Percentiles rank a stretch among this genome's conserved stretches.
phyloP scores from a whole-genome alignment of 2,888 invertebrate species.

The Tortricodes alternella region DNA sequence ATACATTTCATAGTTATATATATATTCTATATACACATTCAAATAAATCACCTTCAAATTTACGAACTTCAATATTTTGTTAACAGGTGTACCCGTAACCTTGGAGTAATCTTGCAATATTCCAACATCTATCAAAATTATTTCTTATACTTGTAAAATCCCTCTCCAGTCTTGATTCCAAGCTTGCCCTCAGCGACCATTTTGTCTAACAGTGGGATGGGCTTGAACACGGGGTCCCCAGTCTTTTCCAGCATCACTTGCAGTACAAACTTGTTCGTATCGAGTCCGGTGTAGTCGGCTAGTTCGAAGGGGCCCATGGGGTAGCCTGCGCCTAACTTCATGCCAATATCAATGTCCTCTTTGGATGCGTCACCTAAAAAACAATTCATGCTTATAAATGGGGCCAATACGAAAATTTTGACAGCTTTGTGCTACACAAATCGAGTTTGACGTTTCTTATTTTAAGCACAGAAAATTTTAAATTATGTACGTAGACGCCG shows the following conservation, averaged over 20 bases:
- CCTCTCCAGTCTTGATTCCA: conserved; percentile 91
- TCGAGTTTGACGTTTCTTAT: too few species aligned
- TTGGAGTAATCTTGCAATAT: too few species aligned
- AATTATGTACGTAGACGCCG: too few species aligned
- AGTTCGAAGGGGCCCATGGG: conserved; percentile 96
- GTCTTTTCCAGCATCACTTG: conserved; percentile 89
- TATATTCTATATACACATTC: too few species aligned
- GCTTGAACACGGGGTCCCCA: conserved; percentile 72
- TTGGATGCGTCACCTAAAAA: conserved; percentile 85
- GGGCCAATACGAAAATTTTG: too few species aligned
- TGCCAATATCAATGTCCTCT: conserved; percentile 92
- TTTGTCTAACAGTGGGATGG: conserved; percentile 84
- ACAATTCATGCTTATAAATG: not conserved
- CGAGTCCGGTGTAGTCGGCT: conserved; percentile 92
- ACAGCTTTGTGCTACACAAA: too few species aligned
- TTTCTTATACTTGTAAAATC: conserved; percentile 88
- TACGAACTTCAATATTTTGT: too few species aligned
- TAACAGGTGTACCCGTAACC: too few species aligned
- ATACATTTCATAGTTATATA: too few species aligned
- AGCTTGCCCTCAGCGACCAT: conserved; percentile 90
- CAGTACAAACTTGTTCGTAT: conserved; percentile 89
- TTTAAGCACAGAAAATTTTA: too few species aligned
- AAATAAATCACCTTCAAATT: too few species aligned
- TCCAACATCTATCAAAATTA: too few species aligned
- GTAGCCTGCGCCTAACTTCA: conserved; percentile 95